phyloP scores from a whole-genome alignment of 1,140 invertebrate species.

The Aphis gossypii region DNA sequence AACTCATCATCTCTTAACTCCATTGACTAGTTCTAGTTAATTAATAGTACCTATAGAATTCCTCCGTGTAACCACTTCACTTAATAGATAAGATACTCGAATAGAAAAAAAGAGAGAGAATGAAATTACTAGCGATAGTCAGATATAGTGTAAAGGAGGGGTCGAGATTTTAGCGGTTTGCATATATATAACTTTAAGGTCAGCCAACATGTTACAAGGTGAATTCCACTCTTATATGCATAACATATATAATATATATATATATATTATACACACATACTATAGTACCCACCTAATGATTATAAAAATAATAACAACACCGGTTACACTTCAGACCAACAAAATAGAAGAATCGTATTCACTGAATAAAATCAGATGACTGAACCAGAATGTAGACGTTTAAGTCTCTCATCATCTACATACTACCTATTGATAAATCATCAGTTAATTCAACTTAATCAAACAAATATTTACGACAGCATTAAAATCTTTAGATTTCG shows the following conservation, averaged over 20 bases:
- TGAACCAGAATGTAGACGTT: not conserved
- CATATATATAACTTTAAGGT: constrained; percentile 51
- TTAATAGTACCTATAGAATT: constrained; percentile 46
- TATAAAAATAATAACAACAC: constrained; percentile 1
- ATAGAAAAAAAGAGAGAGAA: constrained; percentile 21
- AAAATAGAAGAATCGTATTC: not conserved
- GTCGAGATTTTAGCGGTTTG: constrained; percentile 51
- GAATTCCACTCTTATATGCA: constrained; percentile 43
- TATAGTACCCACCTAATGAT: not conserved
- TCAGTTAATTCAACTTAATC: not conserved
- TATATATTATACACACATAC: not conserved
- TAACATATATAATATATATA: not conserved
- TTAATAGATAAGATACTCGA: constrained; percentile 3
- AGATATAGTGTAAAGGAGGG: not conserved
- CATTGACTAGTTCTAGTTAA: constrained; percentile 51
- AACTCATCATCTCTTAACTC: constrained; percentile 32
- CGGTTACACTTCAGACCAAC: not conserved
- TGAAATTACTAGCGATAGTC: not conserved
- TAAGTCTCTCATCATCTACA: not conserved
- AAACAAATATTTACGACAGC: not conserved
- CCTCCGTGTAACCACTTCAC: not conserved
- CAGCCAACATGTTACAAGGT: constrained; percentile 54
- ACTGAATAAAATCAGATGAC: not conserved
- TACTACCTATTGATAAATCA: not conserved
- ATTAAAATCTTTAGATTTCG: not conserved